A percentile compares a stretch with the other conserved stretches of the same genome.
Evolutionary conservation across 2,888 invertebrate genomes (phyloP).

Genomic region (Plusia festucae): DNA sequence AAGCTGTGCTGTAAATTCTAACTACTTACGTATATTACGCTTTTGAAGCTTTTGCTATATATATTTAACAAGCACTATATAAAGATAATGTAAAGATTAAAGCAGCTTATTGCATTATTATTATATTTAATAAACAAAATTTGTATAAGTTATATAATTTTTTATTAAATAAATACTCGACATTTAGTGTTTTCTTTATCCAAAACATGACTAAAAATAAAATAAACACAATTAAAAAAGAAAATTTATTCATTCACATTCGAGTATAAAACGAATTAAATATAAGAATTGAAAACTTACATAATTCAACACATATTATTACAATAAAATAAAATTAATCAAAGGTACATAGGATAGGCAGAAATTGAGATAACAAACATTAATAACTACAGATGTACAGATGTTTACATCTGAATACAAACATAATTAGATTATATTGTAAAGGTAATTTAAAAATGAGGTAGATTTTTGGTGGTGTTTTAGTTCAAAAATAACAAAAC

Average conservation of each 20-base stretch:
- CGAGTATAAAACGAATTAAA: slow-evolving; percentile 9
- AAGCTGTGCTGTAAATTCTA: slow-evolving; percentile 75
- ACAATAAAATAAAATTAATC: slow-evolving; percentile 23
- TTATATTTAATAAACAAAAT: slow-evolving; percentile 73
- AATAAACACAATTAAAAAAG: slow-evolving; percentile 20
- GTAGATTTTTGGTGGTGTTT: neutral
- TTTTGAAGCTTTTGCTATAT: slow-evolving; percentile 85
- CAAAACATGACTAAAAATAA: slow-evolving; percentile 31
- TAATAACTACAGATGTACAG: slow-evolving; percentile 1
- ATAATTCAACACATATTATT: neutral
- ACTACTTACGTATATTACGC: slow-evolving; percentile 71
- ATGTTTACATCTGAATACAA: neutral
- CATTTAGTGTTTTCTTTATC: slow-evolving; percentile 64
- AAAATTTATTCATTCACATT: slow-evolving; percentile 28
- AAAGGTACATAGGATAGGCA: slow-evolving; percentile 9
- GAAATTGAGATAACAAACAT: slow-evolving; percentile 1
- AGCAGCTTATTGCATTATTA: slow-evolving; percentile 85
- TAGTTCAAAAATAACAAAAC: neutral
- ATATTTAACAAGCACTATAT: slow-evolving; percentile 75
- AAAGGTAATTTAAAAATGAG: neutral
- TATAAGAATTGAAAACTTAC: slow-evolving; percentile 1
- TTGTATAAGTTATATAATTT: slow-evolving; percentile 80
- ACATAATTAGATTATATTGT: neutral
- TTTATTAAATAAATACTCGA: slow-evolving; percentile 82
- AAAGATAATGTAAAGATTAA: slow-evolving; percentile 74